These are phyloP conservation scores for Riptortus pedestris DNA, from an alignment of 1,140 invertebrate species.

Conservation along the genomic window DNA sequence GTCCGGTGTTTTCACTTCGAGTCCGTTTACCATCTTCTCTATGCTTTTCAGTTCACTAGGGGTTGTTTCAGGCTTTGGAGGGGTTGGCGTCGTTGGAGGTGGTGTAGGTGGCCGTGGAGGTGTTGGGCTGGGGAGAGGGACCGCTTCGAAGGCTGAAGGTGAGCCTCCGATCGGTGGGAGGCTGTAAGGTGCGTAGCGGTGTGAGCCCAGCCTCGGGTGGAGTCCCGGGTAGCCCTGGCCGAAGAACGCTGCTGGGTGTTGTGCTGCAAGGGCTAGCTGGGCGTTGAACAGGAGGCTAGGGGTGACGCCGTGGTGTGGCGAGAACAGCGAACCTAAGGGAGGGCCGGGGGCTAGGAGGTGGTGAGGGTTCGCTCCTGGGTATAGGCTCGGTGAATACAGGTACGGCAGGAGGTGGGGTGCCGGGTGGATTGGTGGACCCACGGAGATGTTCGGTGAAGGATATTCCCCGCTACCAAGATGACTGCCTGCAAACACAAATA, in stretches of 20 bases:
- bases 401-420: constrained; percentile 72
- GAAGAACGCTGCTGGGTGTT: constrained; percentile 59
- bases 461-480: constrained; percentile 48
- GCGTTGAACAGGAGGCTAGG: constrained; percentile 72
- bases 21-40: constrained; percentile 91
- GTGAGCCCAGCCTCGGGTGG: constrained; percentile 54
- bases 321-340: constrained; percentile 31
- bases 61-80: constrained; percentile 24
- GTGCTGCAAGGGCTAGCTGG: constrained; percentile 63
- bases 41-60: constrained; percentile 79
- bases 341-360: constrained; percentile 53
- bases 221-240: constrained; percentile 43
- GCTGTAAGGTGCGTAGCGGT: constrained; percentile 49
- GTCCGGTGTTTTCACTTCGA: constrained; percentile 45
- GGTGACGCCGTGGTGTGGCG: constrained; percentile 45
- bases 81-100: constrained; percentile 23
- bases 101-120: constrained; percentile 26
- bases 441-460: constrained; percentile 72
- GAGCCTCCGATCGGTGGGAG: constrained; percentile 35
- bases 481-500: constrained; percentile 31
- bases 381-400: constrained; percentile 54
- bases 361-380: constrained; percentile 49
- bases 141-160: constrained; percentile 64
- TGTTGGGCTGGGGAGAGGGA: constrained; percentile 36
- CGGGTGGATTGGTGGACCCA: constrained; percentile 77